Evolutionary conservation across 2,113 vertebrate genomes (phyloP), one percentile per base, ranked within the genome.

Genomic region (Oncorhynchus gorbuscha): DNA sequence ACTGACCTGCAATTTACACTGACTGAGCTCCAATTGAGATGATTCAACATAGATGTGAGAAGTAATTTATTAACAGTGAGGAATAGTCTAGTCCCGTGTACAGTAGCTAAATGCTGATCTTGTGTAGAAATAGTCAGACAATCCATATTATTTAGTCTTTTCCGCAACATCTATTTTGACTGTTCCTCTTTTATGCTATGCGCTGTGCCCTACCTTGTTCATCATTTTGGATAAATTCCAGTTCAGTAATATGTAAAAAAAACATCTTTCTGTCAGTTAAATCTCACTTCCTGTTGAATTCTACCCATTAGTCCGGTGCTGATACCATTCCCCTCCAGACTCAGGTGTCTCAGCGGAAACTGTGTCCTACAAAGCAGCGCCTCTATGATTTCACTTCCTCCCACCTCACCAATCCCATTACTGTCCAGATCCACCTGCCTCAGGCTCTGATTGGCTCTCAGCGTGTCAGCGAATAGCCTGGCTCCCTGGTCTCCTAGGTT

Each of bases 311-410:
- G 85, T 22, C 85, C 88, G 0, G 39, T 73, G 13, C 93, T 93
- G 81, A 95, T 90, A 72, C 78, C 64, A 79, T 95, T 95, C 62
- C 91, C 89, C 26, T 92, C 85, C 5, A 95, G 87, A 82, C 94
- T 94, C 76, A 94, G 86, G 39, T 91, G 82, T 22, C 72, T 82
- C 66, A 95, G 80, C 0, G 89, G 84, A 45, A 80, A 65, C 69
- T 81, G 79, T 0, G 62, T 79, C 68, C 89, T 86, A 76, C 78
- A 89, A 2, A 85, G 79, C 75, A 95, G 55, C 6, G 93, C 90
- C 58, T 76, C 89, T 64, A 91, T 80, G 51, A 95, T 82, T 84
- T 91, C 93, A 5, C 89, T 88, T 30, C 91, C 94, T 72, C 94
- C 94, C 73, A 88, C 86, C 1, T 94, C 93, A 2, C 90, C 88